A percentile compares a stretch with the other conserved stretches of the same genome.
Conservation (phyloP, 2,797 vertebrate species). For the Brachymystax lenok region DNA sequence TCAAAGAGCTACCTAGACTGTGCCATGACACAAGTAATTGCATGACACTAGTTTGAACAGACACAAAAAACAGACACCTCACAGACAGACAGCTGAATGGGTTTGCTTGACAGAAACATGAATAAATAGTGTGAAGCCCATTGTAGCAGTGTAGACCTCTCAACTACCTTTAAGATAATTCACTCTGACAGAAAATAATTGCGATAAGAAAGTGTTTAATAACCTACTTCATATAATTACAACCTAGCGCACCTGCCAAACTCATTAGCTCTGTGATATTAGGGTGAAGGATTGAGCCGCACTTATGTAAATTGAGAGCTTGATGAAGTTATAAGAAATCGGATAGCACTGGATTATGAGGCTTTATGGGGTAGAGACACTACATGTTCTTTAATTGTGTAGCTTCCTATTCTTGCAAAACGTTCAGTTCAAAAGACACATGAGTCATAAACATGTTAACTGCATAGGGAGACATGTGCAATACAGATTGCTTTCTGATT, state of each 20-base stretch:
- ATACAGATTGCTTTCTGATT: neutral
- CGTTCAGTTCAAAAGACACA: neutral
- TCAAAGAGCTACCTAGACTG: neutral
- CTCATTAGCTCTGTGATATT: slow-evolving; percentile 48
- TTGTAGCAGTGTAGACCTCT: slow-evolving; percentile 14
- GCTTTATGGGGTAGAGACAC: neutral
- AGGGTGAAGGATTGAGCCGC: slow-evolving; percentile 32
- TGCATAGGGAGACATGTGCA: neutral
- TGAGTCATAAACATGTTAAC: neutral
- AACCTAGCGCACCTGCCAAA: slow-evolving; percentile 42
- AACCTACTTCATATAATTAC: slow-evolving; percentile 45
- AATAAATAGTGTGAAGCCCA: slow-evolving; percentile 15
- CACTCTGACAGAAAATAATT: slow-evolving; percentile 44
- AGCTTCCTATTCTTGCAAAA: neutral
- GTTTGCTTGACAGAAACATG: neutral
- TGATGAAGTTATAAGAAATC: neutral
- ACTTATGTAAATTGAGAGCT: slow-evolving; percentile 39
- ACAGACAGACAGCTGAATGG: neutral
- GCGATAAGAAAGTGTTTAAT: slow-evolving; percentile 47
- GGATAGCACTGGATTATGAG: neutral
- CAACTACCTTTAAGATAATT: slow-evolving; percentile 33
- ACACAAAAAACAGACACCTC: neutral
- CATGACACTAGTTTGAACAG: neutral
- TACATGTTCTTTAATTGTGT: neutral
- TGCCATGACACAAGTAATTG: neutral